Percentiles rank a stretch among this genome's conserved stretches.
These are phyloP conservation scores for Dipodomys ordii DNA, from an alignment of 2,113 vertebrate species.

Conservation along the genomic window DNA sequence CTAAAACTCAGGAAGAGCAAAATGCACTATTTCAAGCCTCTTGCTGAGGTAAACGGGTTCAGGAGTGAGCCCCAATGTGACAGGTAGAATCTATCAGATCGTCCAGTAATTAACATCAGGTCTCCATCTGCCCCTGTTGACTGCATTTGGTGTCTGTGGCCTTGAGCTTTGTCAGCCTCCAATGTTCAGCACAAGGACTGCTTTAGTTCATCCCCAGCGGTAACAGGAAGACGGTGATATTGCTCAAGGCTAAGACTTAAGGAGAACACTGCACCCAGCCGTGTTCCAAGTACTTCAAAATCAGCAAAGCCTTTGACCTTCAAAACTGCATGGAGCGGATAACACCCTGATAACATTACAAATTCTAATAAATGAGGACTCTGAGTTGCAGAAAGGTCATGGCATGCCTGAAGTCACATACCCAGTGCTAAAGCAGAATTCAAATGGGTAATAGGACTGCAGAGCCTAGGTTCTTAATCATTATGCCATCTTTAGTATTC, in stretches of 20 bases:
- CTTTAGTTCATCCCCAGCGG: not conserved
- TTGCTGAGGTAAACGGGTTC: not conserved
- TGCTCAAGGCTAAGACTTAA: not conserved
- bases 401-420: not conserved
- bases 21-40: not conserved
- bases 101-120: not conserved
- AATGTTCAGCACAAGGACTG: not conserved
- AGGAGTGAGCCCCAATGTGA: not conserved
- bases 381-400: not conserved
- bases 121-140: not conserved
- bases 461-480: not conserved
- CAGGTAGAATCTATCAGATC: not conserved
- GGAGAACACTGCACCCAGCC: not conserved
- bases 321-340: not conserved
- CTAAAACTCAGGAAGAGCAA: not conserved
- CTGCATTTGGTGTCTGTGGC: not conserved
- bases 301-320: not conserved
- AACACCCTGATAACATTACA: not conserved
- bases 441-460: not conserved
- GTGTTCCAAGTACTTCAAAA: not conserved
- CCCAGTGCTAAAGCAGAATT: not conserved
- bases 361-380: not conserved
- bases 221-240: not conserved
- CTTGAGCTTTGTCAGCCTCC: not conserved
- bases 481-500: not conserved